Evolutionary conservation across 2,888 invertebrate species (phyloP).

Genomic region (Dorcus parallelipipedus): DNA sequence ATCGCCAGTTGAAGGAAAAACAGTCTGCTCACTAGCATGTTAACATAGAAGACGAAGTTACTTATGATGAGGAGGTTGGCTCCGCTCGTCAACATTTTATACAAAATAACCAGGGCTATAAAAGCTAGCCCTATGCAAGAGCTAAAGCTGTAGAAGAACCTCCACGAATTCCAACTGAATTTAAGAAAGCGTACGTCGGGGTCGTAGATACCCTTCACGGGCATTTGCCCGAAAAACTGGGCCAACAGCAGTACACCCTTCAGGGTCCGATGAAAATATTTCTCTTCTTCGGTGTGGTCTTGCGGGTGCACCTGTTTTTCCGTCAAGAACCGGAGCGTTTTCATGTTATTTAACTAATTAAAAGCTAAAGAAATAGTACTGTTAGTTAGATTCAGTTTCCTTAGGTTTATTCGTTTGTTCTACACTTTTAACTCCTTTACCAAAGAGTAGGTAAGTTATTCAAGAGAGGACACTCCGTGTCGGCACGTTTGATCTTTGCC

Average conservation of each 20-base stretch:
- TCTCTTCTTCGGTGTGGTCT: no score
- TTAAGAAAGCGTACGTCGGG: constrained; percentile 1
- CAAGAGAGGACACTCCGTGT: no score
- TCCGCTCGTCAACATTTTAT: constrained; percentile 12
- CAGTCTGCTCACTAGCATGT: constrained; percentile 52
- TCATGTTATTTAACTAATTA: no score
- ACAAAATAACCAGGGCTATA: constrained; percentile 19
- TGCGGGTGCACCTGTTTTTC: no score
- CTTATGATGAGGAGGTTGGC: constrained; percentile 12
- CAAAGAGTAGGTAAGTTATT: no score
- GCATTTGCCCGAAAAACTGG: constrained; percentile 15
- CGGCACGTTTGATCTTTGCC: no score
- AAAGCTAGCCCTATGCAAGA: constrained; percentile 22
- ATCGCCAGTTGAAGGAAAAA: constrained; percentile 52
- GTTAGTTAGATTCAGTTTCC: no score
- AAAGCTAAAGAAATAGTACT: no score
- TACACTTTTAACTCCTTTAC: no score
- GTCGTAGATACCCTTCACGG: constrained; percentile 9
- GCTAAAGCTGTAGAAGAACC: constrained; percentile 7
- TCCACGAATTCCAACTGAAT: constrained; percentile 12
- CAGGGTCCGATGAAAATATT: background rate
- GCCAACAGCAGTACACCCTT: background rate
- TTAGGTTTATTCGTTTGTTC: no score
- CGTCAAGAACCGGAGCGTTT: no score
- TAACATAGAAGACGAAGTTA: constrained; percentile 55